A percentile compares a stretch with the other conserved stretches of the same genome.
These are phyloP conservation scores for Linnaemya vulpina DNA, from an alignment of 2,888 invertebrate species.

Conservation along the genomic window DNA sequence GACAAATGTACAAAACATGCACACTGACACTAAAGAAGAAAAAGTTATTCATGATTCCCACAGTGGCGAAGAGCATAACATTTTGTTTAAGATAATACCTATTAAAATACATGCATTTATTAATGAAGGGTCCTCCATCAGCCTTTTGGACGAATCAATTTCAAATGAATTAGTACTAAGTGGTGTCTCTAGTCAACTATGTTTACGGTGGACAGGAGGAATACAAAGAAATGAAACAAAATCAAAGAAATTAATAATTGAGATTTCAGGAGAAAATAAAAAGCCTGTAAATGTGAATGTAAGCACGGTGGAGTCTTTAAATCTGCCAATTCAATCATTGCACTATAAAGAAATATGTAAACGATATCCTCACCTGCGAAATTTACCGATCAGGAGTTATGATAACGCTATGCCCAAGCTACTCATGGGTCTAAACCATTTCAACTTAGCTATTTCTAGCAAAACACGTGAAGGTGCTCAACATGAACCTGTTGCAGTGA, in stretches of 20 bases:
- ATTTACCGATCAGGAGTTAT: constrained; percentile 42
- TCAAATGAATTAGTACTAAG: constrained; percentile 1
- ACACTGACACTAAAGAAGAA: not conserved
- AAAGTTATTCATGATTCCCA: constrained; percentile 21
- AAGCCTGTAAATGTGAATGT: constrained; percentile 10
- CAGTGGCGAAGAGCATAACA: not conserved
- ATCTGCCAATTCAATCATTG: constrained; percentile 19
- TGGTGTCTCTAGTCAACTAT: constrained; percentile 20
- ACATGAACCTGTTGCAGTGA: constrained; percentile 53
- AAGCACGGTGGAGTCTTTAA: constrained; percentile 23
- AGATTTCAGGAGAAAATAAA: constrained; percentile 43
- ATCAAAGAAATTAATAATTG: not conserved
- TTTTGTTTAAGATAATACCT: constrained; percentile 54
- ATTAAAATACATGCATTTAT: constrained; percentile 35
- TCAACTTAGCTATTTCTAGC: constrained; percentile 35
- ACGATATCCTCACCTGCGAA: constrained; percentile 43
- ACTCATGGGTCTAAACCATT: constrained; percentile 59
- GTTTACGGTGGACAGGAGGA: constrained; percentile 46
- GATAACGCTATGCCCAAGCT: constrained; percentile 33
- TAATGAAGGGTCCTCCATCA: constrained; percentile 13
- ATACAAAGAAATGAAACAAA: constrained; percentile 35
- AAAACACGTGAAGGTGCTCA: constrained; percentile 41
- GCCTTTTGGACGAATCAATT: constrained; percentile 26
- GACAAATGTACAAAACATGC: constrained; percentile 1
- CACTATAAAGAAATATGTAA: constrained; percentile 24